Evolutionary conservation across 2,797 vertebrate genomes (phyloP).

Genomic region (Hydrocynus forskahlii): DNA sequence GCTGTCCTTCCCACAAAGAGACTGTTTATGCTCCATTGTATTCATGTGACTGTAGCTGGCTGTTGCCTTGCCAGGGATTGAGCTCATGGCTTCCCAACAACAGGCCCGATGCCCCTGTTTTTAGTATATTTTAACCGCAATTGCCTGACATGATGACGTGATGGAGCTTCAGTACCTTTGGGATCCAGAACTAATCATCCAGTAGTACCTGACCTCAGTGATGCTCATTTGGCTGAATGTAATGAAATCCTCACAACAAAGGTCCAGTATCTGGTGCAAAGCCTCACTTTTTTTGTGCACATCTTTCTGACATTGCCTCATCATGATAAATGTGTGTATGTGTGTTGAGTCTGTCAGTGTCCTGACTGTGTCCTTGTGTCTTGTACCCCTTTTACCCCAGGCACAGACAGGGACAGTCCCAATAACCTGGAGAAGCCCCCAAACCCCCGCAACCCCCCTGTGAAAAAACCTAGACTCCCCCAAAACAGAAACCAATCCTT

Average conservation of each 20-base stretch:
- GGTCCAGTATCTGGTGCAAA: background rate
- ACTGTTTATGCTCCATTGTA: too few relatives aligned
- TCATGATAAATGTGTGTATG: background rate
- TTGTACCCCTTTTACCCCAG: slow-evolving; percentile 63
- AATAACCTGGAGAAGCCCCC: slow-evolving; percentile 77
- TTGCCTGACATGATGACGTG: too few relatives aligned
- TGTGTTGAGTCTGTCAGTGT: slow-evolving; percentile 22
- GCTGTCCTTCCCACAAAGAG: too few relatives aligned
- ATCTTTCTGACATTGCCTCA: background rate
- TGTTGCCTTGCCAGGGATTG: too few relatives aligned
- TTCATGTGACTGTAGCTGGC: too few relatives aligned
- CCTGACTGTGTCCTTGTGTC: slow-evolving; percentile 42
- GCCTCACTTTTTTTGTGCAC: background rate
- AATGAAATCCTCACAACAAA: too few relatives aligned
- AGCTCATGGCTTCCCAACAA: too few relatives aligned
- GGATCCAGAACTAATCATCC: background rate
- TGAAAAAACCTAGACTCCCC: slow-evolving; percentile 77
- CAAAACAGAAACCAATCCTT: slow-evolving; percentile 80
- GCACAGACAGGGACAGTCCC: slow-evolving; percentile 75
- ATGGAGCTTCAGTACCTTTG: too few relatives aligned
- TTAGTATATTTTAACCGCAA: too few relatives aligned
- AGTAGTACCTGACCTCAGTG: background rate
- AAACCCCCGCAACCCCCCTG: slow-evolving; percentile 73
- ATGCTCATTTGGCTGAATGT: too few relatives aligned
- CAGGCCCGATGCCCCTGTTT: too few relatives aligned